phyloP scores from a whole-genome alignment of 2,113 vertebrate genomes.

The Saimiri boliviensis region DNA sequence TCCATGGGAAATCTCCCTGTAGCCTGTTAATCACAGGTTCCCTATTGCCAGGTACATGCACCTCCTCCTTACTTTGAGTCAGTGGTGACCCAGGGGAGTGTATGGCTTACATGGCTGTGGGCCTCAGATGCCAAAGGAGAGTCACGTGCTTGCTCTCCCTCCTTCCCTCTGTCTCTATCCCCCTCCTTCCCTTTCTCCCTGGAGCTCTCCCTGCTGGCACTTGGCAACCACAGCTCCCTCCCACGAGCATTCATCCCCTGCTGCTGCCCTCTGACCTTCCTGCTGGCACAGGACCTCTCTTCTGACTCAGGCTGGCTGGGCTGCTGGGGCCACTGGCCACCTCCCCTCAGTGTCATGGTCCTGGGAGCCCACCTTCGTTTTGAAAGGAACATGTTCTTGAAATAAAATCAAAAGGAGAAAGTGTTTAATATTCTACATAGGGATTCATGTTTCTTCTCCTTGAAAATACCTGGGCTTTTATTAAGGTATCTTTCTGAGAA shows the following conservation, averaged over 20 bases:
- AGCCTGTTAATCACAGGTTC: neutral
- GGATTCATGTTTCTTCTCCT: neutral
- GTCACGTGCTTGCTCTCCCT: too few relatives aligned
- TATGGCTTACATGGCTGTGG: neutral
- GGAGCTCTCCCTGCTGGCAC: neutral
- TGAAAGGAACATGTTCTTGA: neutral
- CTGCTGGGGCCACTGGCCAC: neutral
- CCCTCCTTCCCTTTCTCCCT: too few relatives aligned
- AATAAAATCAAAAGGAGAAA: neutral
- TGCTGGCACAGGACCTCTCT: accelerated
- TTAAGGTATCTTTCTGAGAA: neutral
- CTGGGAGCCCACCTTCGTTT: neutral
- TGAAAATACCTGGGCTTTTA: neutral
- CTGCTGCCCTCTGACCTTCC: neutral
- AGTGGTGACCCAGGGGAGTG: accelerated
- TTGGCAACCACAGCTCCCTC: neutral
- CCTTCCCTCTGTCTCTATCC: neutral
- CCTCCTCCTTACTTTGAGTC: neutral
- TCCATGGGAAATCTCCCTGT: neutral
- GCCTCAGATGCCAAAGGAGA: neutral
- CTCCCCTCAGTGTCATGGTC: neutral
- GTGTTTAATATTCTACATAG: neutral
- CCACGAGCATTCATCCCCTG: neutral
- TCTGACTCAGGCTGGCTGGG: neutral
- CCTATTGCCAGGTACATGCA: neutral